Percentiles rank a stretch among this genome's conserved stretches.
Conservation (phyloP, 2,113 vertebrate species). For the Malurus melanocephalus region DNA sequence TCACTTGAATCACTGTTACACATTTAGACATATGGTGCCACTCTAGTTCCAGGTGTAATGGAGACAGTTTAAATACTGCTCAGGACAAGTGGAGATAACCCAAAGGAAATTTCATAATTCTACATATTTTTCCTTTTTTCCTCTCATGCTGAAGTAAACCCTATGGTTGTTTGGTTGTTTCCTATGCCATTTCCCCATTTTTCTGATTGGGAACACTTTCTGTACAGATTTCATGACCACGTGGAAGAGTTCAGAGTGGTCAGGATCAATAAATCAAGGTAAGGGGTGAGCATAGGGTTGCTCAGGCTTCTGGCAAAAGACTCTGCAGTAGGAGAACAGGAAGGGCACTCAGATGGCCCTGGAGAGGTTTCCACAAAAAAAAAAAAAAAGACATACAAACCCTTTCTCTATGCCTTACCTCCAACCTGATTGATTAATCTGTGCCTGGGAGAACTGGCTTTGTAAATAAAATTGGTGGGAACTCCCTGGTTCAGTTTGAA, state of each 20-base stretch:
- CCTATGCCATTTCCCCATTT: background rate
- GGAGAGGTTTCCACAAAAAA: background rate
- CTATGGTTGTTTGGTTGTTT: background rate
- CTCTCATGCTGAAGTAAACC: background rate
- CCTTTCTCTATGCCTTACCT: background rate
- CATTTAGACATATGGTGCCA: background rate
- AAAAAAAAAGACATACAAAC: background rate
- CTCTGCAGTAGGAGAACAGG: rapidly evolving
- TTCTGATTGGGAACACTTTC: background rate
- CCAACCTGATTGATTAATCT: background rate
- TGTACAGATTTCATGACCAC: background rate
- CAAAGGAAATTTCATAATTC: background rate
- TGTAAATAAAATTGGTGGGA: background rate
- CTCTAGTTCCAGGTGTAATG: background rate
- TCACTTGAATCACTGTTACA: background rate
- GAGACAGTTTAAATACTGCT: background rate
- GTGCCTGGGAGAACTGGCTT: background rate
- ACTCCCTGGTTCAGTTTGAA: background rate
- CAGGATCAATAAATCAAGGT: background rate
- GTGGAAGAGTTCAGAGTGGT: background rate
- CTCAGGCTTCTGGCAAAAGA: background rate
- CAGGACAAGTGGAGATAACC: background rate
- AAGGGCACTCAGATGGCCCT: background rate
- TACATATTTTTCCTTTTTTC: background rate
- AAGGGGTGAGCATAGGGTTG: background rate